Evolutionary conservation across 2,797 vertebrate genomes (phyloP).

Genomic region (Pangasius krempfi): DNA sequence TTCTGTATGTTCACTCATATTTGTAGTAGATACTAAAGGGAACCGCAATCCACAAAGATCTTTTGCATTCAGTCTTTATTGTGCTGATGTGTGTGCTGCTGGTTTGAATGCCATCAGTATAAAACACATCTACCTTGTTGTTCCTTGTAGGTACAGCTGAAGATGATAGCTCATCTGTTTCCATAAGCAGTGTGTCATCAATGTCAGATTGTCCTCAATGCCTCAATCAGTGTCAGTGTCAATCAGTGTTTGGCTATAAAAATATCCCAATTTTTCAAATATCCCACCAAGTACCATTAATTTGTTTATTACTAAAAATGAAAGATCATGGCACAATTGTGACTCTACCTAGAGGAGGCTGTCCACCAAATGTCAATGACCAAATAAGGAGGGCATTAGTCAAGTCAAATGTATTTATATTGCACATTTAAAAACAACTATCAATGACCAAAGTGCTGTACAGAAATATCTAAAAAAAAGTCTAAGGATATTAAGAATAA

Average conservation of each 20-base stretch:
- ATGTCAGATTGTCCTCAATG: not conserved
- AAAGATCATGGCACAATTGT: not conserved
- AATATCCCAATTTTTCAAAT: not conserved
- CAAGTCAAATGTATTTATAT: not conserved
- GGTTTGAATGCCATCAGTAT: not conserved
- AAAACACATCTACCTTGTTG: not conserved
- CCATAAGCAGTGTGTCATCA: not conserved
- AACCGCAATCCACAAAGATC: not conserved
- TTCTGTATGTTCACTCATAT: not conserved
- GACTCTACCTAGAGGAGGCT: not conserved
- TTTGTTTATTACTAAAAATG: not conserved
- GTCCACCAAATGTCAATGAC: not conserved
- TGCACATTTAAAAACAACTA: not conserved
- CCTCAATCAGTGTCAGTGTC: not conserved
- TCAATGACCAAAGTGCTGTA: not conserved
- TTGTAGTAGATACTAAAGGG: conserved; percentile 2
- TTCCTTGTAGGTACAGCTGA: not conserved
- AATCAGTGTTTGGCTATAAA: not conserved
- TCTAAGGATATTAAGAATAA: not conserved
- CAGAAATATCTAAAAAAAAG: not conserved
- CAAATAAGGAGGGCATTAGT: not conserved
- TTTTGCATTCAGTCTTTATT: not conserved
- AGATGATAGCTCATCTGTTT: not conserved
- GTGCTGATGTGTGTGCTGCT: not conserved
- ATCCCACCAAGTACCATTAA: not conserved